Evolutionary conservation across 2,888 invertebrate genomes (phyloP).

Genomic region (Drosophila anomalata): DNA sequence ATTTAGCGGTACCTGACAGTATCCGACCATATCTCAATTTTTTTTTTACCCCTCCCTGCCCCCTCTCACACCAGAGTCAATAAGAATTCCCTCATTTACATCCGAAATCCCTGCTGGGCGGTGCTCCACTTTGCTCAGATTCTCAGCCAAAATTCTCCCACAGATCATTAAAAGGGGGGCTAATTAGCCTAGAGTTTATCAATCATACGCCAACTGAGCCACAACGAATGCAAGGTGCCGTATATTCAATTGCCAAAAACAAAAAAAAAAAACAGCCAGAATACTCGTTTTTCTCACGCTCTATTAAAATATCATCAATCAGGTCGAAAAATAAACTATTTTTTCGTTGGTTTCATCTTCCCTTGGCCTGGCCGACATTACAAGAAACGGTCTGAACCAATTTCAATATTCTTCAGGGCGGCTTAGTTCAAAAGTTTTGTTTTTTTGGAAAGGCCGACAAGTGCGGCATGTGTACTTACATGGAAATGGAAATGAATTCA

Average conservation of each 20-base stretch:
- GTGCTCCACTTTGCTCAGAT: conserved; percentile 22
- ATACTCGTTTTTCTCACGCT: conserved; percentile 64
- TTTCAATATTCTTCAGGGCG: conserved; percentile 61
- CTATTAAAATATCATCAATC: conserved; percentile 76
- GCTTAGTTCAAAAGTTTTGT: conserved; percentile 57
- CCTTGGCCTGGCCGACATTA: conserved; percentile 8
- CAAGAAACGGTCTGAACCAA: conserved; percentile 50
- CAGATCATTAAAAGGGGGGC: conserved; percentile 28
- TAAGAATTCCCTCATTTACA: conserved; percentile 34
- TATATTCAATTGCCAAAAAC: conserved; percentile 49
- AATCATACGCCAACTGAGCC: conserved; percentile 59
- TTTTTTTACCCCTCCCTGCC: background rate
- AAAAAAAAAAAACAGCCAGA: conserved; percentile 5
- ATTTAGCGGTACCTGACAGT: conserved; percentile 34
- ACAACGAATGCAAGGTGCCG: conserved; percentile 56
- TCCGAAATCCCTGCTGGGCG: conserved; percentile 22
- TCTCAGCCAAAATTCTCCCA: conserved; percentile 17
- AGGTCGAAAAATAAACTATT: conserved; percentile 36
- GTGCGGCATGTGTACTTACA: conserved; percentile 43
- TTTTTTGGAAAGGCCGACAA: conserved; percentile 40
- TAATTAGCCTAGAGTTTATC: conserved; percentile 49
- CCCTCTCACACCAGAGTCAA: background rate
- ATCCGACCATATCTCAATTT: conserved; percentile 33
- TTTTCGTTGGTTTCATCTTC: background rate
- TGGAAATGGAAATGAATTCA: conserved; percentile 14